Evolutionary conservation across 35 echinoderm and acorn worm species (phyloP).

Genomic region (Anneissia japonica): DNA sequence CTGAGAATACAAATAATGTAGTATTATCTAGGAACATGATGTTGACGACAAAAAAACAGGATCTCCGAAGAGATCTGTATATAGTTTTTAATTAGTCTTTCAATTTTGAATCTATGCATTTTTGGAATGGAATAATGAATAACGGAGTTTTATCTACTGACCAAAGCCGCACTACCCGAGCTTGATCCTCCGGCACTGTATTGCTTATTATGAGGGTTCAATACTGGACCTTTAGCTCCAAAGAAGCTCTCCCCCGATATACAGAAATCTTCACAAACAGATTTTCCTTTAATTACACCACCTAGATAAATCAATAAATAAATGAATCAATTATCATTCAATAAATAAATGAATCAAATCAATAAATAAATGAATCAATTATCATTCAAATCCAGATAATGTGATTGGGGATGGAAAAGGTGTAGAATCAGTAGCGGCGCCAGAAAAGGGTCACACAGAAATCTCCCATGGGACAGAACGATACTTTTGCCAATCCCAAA

Average conservation of each 20-base stretch:
- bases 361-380: neutral
- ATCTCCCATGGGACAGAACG: too few species aligned
- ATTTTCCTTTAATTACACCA: slow-evolving; percentile 41
- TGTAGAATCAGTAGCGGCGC: too few species aligned
- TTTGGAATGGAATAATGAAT: too few species aligned
- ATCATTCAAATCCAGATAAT: neutral
- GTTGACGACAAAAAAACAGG: too few species aligned
- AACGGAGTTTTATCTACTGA: neutral
- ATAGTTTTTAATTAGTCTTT: too few species aligned
- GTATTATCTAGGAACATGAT: too few species aligned
- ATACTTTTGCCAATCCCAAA: too few species aligned
- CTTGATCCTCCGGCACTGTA: slow-evolving; percentile 54
- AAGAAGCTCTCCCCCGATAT: slow-evolving; percentile 59
- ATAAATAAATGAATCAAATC: slow-evolving; percentile 4
- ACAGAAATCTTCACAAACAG: slow-evolving; percentile 49
- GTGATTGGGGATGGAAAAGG: neutral
- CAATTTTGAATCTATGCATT: too few species aligned
- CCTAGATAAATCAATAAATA: neutral
- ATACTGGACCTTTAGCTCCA: slow-evolving; percentile 25
- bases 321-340: neutral
- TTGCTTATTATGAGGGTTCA: slow-evolving; percentile 20
- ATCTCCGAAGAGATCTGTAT: too few species aligned
- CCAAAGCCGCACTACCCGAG: slow-evolving; percentile 45
- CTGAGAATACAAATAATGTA: too few species aligned
- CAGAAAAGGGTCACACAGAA: too few species aligned